Evolutionary conservation across 2,113 vertebrate genomes (phyloP).

Genomic region (Cynopterus brachyotis): DNA sequence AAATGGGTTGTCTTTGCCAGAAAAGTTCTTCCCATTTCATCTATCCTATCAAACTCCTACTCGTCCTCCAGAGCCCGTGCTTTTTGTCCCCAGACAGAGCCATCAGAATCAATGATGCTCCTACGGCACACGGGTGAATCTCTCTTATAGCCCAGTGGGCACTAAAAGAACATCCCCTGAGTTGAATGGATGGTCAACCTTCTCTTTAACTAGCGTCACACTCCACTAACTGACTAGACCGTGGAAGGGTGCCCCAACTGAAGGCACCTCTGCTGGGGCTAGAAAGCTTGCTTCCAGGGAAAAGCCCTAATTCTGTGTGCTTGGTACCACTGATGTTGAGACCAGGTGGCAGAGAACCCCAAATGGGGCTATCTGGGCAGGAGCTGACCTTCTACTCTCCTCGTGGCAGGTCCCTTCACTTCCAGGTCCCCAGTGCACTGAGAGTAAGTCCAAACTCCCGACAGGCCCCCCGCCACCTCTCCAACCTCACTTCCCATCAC

Average conservation of each 20-base stretch:
- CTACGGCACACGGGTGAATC: rapidly evolving
- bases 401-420: background rate
- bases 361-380: background rate
- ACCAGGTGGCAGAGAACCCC: background rate
- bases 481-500: background rate
- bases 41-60: background rate
- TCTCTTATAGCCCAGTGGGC: background rate
- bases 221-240: background rate
- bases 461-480: background rate
- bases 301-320: background rate
- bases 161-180: background rate
- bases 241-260: background rate
- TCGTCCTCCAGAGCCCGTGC: background rate
- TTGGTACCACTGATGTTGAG: background rate
- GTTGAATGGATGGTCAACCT: too few relatives aligned
- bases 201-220: background rate
- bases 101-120: background rate
- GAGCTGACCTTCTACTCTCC: background rate
- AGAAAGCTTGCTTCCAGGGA: background rate
- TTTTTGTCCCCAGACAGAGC: background rate
- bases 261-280: background rate
- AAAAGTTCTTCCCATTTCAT: background rate
- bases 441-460: background rate
- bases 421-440: background rate
- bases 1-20: background rate